Percentiles rank a stretch among this genome's conserved stretches.
phyloP scores from a whole-genome alignment of 2,113 vertebrate genomes.

The Microcebus murinus region DNA sequence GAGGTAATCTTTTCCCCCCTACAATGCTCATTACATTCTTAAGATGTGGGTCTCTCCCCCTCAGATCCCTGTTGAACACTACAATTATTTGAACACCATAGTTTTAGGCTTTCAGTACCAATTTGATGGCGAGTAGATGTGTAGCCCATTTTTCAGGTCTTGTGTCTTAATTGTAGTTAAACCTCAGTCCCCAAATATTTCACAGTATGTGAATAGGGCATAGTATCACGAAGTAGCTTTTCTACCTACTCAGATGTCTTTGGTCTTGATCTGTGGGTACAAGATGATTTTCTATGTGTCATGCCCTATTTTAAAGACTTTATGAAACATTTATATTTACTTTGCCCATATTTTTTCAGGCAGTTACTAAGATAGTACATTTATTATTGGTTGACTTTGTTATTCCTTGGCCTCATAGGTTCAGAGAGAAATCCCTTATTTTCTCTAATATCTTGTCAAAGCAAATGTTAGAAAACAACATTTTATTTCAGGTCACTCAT shows the following conservation, averaged over 20 bases:
- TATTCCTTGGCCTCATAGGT: neutral
- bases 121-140: too few relatives aligned
- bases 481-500: neutral
- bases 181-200: neutral
- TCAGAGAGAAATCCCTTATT: neutral
- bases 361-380: neutral
- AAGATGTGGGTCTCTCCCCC: too few relatives aligned
- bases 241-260: neutral
- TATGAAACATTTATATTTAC: neutral
- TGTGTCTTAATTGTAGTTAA: neutral
- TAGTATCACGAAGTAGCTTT: neutral
- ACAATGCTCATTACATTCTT: too few relatives aligned
- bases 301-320: neutral
- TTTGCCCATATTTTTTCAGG: neutral
- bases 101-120: too few relatives aligned
- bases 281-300: neutral
- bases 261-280: neutral
- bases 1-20: too few relatives aligned
- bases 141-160: too few relatives aligned
- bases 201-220: neutral
- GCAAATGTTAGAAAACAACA: neutral
- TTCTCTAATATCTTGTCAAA: neutral
- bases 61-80: too few relatives aligned
- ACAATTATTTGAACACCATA: too few relatives aligned
- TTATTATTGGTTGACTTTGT: neutral